Evolutionary conservation across 2,113 vertebrate genomes (phyloP).

Genomic region (Cryptotis parvus): DNA sequence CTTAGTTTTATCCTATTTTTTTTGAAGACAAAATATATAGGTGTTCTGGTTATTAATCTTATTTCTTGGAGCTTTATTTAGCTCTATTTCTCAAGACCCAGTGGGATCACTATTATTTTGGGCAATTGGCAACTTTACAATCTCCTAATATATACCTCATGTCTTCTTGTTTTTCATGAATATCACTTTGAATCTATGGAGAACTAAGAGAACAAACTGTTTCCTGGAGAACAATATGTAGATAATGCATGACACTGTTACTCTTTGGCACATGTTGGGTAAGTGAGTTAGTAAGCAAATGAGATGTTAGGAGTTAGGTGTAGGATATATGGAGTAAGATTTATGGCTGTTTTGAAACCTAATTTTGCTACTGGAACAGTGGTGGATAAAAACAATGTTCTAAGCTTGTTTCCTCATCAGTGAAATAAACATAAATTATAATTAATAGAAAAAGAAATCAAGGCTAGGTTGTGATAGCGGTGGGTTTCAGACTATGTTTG

Average conservation of each 20-base stretch:
- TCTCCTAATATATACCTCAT: neutral
- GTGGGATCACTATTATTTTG: neutral
- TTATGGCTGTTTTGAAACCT: neutral
- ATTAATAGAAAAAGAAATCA: too few species aligned
- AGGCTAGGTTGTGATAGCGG: neutral
- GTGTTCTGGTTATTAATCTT: neutral
- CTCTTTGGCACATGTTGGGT: neutral
- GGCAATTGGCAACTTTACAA: neutral
- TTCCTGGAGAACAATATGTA: neutral
- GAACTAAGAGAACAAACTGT: neutral
- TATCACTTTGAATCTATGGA: neutral
- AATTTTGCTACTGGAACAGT: neutral
- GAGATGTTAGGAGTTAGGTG: neutral
- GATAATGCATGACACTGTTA: neutral
- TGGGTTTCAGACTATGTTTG: neutral
- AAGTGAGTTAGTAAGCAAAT: conserved; percentile 16
- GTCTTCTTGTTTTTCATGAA: neutral
- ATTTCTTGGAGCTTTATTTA: neutral
- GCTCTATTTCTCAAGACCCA: neutral
- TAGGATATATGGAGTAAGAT: neutral
- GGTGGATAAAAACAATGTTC: neutral
- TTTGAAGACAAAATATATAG: neutral
- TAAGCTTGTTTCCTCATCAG: neutral
- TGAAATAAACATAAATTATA: conserved; percentile 38
- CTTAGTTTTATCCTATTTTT: neutral